Evolutionary conservation across 2,113 vertebrate genomes (phyloP).

Genomic region (Hypanus sabinus): DNA sequence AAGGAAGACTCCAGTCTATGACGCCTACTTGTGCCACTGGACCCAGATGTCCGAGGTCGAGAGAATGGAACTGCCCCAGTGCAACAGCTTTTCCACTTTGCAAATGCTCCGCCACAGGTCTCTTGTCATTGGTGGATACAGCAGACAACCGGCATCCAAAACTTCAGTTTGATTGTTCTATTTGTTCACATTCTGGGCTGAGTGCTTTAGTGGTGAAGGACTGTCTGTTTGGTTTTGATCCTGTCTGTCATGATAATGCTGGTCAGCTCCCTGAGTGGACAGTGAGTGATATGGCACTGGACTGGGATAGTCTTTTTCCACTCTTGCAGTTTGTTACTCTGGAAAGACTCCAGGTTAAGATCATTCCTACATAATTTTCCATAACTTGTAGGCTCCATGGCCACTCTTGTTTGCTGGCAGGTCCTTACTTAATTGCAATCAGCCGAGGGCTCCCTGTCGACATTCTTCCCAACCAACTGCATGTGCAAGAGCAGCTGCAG

Average conservation of each 20-base stretch:
- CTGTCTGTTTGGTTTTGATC: neutral
- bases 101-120: no score
- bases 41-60: no score
- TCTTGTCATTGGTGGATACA: no score
- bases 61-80: no score
- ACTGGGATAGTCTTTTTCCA: neutral
- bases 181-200: neutral
- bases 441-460: neutral
- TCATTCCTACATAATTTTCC: no score
- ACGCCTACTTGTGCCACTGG: no score
- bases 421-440: neutral
- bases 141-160: no score
- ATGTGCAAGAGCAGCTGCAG: neutral
- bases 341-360: neutral
- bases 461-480: neutral
- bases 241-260: neutral
- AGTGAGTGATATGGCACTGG: neutral
- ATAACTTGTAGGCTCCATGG: neutral
- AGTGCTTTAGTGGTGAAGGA: neutral
- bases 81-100: no score
- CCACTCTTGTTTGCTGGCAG: neutral
- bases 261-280: neutral
- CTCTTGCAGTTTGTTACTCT: neutral
- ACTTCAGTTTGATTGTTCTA: neutral
- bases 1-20: no score